A percentile compares a stretch with the other conserved stretches of the same genome.
Conservation (phyloP, 2,113 vertebrate genomes). For the Hypanus sabinus region DNA sequence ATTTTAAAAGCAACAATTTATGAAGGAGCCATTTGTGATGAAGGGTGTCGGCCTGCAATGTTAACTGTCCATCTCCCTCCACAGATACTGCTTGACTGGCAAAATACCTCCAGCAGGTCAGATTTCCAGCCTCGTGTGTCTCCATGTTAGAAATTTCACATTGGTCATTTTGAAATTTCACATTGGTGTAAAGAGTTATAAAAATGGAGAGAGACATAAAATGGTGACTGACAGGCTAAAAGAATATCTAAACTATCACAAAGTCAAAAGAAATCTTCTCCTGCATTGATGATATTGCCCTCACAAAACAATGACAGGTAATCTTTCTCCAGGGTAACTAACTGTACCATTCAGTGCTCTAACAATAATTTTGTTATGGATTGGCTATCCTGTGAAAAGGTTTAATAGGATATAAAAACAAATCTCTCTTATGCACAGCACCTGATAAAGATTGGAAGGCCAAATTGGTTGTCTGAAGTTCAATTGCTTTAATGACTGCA, state of each 20-base stretch:
- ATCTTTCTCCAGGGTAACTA: background rate
- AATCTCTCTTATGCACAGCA: background rate
- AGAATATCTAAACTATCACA: no score
- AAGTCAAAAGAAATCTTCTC: background rate
- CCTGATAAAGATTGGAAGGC: slow-evolving; percentile 11
- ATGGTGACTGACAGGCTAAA: background rate
- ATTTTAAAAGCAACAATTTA: background rate
- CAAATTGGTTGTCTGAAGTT: background rate
- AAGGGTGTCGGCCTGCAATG: no score
- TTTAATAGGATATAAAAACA: slow-evolving; percentile 22
- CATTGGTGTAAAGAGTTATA: background rate
- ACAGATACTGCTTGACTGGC: no score
- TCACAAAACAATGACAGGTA: background rate
- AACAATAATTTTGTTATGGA: background rate
- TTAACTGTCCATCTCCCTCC: no score
- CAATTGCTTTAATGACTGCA: background rate
- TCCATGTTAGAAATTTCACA: no score
- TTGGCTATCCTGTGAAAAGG: background rate
- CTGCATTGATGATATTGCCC: background rate
- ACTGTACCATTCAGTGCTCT: background rate
- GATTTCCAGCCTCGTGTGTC: no score
- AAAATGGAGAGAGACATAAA: background rate
- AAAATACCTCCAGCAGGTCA: no score
- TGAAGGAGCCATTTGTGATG: no score
- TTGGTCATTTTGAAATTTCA: background rate